Evolutionary conservation across 1,140 invertebrate species (phyloP).

Genomic region (Calliopsis andreniformis): DNA sequence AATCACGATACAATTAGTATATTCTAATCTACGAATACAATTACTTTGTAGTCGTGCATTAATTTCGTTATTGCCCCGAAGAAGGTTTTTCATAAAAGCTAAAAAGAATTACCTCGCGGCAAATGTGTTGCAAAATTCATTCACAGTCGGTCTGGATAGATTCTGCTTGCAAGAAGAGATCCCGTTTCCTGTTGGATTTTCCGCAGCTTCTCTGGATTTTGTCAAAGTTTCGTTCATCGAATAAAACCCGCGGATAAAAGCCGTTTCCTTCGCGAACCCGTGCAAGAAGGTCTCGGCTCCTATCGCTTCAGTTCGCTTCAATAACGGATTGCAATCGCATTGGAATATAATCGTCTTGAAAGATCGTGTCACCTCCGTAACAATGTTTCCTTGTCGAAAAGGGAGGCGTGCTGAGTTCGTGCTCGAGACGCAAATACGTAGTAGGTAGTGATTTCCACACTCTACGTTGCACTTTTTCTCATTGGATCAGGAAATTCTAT

Average conservation of each 20-base stretch:
- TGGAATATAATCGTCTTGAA: conserved; percentile 4
- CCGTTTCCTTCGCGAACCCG: neutral
- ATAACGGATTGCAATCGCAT: neutral
- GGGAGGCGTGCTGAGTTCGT: neutral
- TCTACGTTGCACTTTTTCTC: neutral
- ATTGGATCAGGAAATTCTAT: neutral
- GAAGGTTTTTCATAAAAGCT: no score
- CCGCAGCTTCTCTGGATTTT: no score
- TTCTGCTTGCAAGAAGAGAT: no score
- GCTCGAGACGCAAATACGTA: neutral
- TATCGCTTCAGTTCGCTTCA: neutral
- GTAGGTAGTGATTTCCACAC: neutral
- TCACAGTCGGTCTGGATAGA: no score
- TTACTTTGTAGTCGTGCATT: neutral
- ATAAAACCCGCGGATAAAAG: neutral
- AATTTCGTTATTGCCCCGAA: conserved; percentile 19
- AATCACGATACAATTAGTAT: neutral
- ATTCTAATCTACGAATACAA: neutral
- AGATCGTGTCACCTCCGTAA: neutral
- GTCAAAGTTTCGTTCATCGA: neutral
- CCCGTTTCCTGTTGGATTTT: no score
- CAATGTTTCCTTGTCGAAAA: neutral
- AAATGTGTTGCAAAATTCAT: neutral
- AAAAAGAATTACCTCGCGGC: no score
- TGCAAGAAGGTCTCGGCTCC: neutral